A percentile compares a stretch with the other conserved stretches of the same genome.
Conservation (phyloP, 1,140 invertebrate species). For the Brevipalpus yothersi region DNA sequence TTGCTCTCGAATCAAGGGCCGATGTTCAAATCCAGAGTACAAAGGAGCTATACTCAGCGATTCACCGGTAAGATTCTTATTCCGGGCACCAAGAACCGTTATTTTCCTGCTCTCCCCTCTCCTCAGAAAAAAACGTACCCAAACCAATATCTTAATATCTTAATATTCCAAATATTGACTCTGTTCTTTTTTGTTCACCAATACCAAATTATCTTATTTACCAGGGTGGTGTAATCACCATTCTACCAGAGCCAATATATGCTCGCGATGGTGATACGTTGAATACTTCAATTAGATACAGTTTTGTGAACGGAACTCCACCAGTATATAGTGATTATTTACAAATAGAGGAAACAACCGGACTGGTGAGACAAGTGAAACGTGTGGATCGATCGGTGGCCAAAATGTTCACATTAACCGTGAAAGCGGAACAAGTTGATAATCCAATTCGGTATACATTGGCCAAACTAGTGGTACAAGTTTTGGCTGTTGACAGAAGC, state of each 20-base stretch:
- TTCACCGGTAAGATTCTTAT: conserved; percentile 3
- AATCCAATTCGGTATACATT: conserved; percentile 46
- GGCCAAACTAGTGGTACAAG: conserved; percentile 49
- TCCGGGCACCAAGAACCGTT: background rate
- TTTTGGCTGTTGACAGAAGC: conserved; percentile 56
- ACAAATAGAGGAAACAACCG: conserved; percentile 27
- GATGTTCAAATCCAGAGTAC: conserved; percentile 13
- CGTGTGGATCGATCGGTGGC: conserved; percentile 48
- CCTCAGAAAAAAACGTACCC: too few species aligned
- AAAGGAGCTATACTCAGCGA: conserved; percentile 10
- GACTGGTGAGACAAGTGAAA: conserved; percentile 47
- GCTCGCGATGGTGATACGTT: conserved; percentile 66
- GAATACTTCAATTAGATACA: conserved; percentile 48
- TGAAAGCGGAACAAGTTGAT: conserved; percentile 58
- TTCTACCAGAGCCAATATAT: conserved; percentile 63
- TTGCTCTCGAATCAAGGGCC: conserved; percentile 17
- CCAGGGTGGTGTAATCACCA: conserved; percentile 42
- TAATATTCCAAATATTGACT: too few species aligned
- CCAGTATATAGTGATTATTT: conserved; percentile 11
- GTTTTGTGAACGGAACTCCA: conserved; percentile 39
- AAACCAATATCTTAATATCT: too few species aligned
- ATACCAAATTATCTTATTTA: too few species aligned
- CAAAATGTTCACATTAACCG: conserved; percentile 41
- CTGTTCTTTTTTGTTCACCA: too few species aligned
- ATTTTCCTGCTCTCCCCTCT: too few species aligned